Evolutionary conservation across 2,888 invertebrate genomes (phyloP).

Genomic region (Adela reaumurella): DNA sequence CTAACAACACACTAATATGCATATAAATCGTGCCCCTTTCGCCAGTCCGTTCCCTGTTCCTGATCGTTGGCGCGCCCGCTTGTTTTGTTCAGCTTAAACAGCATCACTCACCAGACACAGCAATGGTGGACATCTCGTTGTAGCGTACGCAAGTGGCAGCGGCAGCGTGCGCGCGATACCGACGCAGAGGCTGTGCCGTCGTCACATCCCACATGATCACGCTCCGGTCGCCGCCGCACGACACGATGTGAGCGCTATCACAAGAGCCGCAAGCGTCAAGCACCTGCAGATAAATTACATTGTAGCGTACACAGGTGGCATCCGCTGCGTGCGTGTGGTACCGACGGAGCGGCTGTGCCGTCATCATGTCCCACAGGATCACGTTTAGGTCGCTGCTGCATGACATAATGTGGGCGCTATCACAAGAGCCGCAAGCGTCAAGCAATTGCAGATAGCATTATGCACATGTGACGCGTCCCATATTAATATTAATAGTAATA

Average conservation of each 20-base stretch:
- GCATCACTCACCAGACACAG: conserved; percentile 58
- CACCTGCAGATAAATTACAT: conserved; percentile 97
- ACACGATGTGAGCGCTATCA: conserved; percentile 89
- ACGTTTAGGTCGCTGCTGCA: conserved; percentile 91
- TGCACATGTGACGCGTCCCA: too few species aligned
- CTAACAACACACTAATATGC: too few species aligned
- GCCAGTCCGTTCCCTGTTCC: too few species aligned
- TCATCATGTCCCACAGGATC: conserved; percentile 93
- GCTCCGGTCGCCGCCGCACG: conserved; percentile 88
- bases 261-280: conserved; percentile 80
- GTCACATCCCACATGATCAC: conserved; percentile 96
- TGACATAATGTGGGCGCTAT: conserved; percentile 88
- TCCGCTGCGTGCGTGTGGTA: conserved; percentile 85
- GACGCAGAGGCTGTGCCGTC: conserved; percentile 78
- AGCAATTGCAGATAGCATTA: too few species aligned
- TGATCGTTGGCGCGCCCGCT: too few species aligned
- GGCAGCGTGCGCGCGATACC: conserved; percentile 85
- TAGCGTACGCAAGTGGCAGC: conserved; percentile 82
- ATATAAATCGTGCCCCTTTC: too few species aligned
- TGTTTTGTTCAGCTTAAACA: too few species aligned
- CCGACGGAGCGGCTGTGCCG: conserved; percentile 79
- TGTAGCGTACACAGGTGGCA: conserved; percentile 83
- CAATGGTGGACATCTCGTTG: conserved; percentile 93
- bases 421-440: conserved; percentile 82
- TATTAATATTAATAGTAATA: too few species aligned